Evolutionary conservation across 2,888 invertebrate species (phyloP).

Genomic region (Parnassius mnemosyne): DNA sequence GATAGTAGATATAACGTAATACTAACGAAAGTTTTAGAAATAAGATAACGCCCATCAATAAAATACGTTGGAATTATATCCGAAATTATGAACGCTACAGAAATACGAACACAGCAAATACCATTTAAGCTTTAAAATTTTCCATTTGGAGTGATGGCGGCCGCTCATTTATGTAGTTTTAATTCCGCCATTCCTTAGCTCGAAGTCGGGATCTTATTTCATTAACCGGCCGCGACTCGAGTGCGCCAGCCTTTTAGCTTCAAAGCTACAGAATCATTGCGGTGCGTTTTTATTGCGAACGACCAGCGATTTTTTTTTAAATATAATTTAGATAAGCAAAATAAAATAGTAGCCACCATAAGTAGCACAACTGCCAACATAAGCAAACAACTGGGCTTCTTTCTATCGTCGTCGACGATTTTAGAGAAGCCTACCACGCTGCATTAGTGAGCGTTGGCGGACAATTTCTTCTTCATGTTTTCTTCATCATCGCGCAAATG

Average conservation of each 20-base stretch:
- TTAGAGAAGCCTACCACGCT: too few species aligned
- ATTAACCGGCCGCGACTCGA: slow-evolving; percentile 71
- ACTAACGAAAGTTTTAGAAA: too few species aligned
- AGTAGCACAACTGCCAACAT: too few species aligned
- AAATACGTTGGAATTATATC: slow-evolving; percentile 18
- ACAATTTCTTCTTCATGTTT: too few species aligned
- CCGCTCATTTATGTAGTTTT: slow-evolving; percentile 78
- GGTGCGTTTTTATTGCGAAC: slow-evolving; percentile 27
- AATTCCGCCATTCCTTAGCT: slow-evolving; percentile 79
- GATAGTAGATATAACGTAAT: too few species aligned
- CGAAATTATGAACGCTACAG: slow-evolving; percentile 30
- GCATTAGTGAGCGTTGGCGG: too few species aligned
- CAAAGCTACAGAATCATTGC: slow-evolving; percentile 51
- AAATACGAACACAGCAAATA: slow-evolving; percentile 36
- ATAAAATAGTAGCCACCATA: too few species aligned
- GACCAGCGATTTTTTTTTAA: slow-evolving; percentile 19
- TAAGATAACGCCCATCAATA: too few species aligned
- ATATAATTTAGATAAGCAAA: too few species aligned
- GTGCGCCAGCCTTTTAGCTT: slow-evolving; percentile 69
- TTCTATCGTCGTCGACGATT: too few species aligned
- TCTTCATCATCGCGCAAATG: too few species aligned
- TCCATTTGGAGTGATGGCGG: slow-evolving; percentile 58
- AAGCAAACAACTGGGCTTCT: too few species aligned
- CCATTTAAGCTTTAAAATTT: slow-evolving; percentile 51
- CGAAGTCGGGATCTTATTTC: slow-evolving; percentile 73